Conservation (phyloP, 2,888 invertebrate genomes). For the Nomada ferruginata region DNA sequence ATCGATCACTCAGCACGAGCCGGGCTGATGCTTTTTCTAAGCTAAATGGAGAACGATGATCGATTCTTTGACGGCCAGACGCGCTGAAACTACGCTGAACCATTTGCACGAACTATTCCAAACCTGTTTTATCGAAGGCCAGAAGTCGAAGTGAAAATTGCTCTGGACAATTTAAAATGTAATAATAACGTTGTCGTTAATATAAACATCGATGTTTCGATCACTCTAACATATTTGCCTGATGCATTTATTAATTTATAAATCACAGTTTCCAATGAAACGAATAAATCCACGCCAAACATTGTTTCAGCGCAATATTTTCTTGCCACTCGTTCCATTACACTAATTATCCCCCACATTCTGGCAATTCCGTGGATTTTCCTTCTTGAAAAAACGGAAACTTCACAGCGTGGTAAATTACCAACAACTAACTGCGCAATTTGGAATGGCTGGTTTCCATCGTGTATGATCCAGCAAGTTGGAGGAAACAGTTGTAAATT, state of each 20-base stretch:
- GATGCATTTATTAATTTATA: too few species aligned
- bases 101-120: too few species aligned
- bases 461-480: background rate
- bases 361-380: background rate
- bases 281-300: too few species aligned
- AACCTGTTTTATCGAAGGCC: too few species aligned
- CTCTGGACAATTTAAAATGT: too few species aligned
- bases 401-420: background rate
- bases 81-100: background rate
- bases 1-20: background rate
- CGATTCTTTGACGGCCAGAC: background rate
- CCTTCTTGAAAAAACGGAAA: background rate
- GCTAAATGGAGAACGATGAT: background rate
- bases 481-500: conserved; percentile 6
- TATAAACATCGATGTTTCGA: too few species aligned
- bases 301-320: too few species aligned
- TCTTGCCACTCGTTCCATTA: too few species aligned
- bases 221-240: too few species aligned
- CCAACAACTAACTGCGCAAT: background rate
- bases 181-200: too few species aligned
- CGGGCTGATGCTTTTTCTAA: background rate
- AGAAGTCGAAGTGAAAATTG: too few species aligned
- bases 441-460: conserved; percentile 12
- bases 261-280: too few species aligned
- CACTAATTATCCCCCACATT: background rate